Percentiles rank a stretch among this genome's conserved stretches.
Conservation (phyloP, 2,797 vertebrate species). For the Botia almorhae region DNA sequence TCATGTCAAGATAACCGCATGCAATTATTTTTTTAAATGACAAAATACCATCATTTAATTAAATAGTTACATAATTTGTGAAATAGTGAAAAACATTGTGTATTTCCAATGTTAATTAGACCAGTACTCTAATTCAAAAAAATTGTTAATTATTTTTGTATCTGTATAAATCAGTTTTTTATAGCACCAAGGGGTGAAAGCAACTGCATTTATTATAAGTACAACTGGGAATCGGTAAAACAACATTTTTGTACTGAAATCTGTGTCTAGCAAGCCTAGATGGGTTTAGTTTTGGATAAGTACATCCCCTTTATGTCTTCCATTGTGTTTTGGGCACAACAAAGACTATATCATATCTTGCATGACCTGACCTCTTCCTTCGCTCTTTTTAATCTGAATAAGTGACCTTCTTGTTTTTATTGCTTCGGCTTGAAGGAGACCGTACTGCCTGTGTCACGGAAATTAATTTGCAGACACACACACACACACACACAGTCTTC, state of each 20-base stretch:
- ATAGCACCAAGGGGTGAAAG: no score
- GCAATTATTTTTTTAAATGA: no score
- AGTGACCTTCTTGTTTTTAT: slow-evolving; percentile 57
- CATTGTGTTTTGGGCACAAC: slow-evolving; percentile 28
- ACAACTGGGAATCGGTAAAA: not conserved
- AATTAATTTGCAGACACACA: slow-evolving; percentile 77
- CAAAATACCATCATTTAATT: no score
- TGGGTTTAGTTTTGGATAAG: not conserved
- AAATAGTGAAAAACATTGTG: no score
- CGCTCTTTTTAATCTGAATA: slow-evolving; percentile 52
- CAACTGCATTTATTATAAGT: not conserved
- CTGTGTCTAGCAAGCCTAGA: not conserved
- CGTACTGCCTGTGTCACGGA: slow-evolving; percentile 66
- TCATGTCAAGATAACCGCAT: no score
- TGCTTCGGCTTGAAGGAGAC: slow-evolving; percentile 57
- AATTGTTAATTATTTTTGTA: no score
- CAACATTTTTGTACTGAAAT: not conserved
- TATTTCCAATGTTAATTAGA: no score
- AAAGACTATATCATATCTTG: slow-evolving; percentile 43
- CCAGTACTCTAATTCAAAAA: no score
- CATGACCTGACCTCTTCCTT: slow-evolving; percentile 46
- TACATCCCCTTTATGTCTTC: slow-evolving; percentile 1
- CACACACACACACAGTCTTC: slow-evolving; percentile 67
- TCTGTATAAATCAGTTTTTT: no score
- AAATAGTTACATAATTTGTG: no score